Evolutionary conservation across 2,797 vertebrate species (phyloP).

Genomic region (Enteromius thamalakanensis): DNA sequence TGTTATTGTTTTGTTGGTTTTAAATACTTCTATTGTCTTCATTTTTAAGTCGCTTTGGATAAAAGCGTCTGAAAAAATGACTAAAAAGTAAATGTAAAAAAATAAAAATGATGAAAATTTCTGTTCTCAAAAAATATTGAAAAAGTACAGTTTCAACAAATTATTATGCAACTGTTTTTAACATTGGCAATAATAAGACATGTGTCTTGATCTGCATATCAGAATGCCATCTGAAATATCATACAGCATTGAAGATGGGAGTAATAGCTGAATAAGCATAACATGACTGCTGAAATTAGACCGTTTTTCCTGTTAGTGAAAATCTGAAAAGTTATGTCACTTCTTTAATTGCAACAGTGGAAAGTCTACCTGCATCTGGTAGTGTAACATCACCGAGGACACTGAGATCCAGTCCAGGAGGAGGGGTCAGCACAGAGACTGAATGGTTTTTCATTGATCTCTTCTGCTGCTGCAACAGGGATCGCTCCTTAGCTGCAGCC

Average conservation of each 20-base stretch:
- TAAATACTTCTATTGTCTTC: too few relatives aligned
- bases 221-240: not conserved
- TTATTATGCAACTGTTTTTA: not conserved
- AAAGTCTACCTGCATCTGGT: constrained; percentile 65
- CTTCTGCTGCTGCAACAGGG: constrained; percentile 59
- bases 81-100: too few relatives aligned
- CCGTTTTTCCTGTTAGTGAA: not conserved
- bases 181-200: not conserved
- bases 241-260: not conserved
- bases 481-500: constrained; percentile 57
- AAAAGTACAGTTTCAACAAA: not conserved
- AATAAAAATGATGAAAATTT: not conserved
- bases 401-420: constrained; percentile 80
- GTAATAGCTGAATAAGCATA: not conserved
- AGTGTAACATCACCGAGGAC: constrained; percentile 60
- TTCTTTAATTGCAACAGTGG: not conserved
- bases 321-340: not conserved
- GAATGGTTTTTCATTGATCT: constrained; percentile 63
- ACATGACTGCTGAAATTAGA: not conserved
- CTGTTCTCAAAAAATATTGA: not conserved
- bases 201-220: not conserved
- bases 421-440: constrained; percentile 82
- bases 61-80: too few relatives aligned
- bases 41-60: too few relatives aligned
- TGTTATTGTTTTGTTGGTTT: too few relatives aligned